Evolutionary conservation across 2,797 vertebrate species (phyloP).

Genomic region (Acanthopagrus latus): DNA sequence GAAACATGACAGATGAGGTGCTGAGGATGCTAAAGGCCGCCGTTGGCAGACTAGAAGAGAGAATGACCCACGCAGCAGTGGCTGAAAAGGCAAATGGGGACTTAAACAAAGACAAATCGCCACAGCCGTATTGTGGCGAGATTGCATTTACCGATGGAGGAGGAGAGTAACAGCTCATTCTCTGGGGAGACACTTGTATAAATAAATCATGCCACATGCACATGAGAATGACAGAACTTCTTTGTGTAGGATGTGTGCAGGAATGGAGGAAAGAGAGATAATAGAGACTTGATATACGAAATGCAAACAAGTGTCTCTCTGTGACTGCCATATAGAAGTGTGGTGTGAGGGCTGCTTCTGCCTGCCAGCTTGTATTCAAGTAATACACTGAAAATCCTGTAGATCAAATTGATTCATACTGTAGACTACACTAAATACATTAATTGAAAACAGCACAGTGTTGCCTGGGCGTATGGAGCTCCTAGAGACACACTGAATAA

Average conservation of each 20-base stretch:
- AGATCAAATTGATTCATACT: conserved; percentile 11
- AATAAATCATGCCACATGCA: conserved; percentile 80
- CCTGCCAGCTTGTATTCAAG: conserved; percentile 9
- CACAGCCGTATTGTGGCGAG: conserved; percentile 72
- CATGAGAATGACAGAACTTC: conserved; percentile 67
- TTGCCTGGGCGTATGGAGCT: not conserved
- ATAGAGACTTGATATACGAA: conserved; percentile 42
- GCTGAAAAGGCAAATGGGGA: conserved; percentile 75
- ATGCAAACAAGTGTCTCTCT: conserved; percentile 50
- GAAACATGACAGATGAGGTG: conserved; percentile 77
- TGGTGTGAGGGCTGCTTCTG: conserved; percentile 31
- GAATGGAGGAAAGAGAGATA: conserved; percentile 40
- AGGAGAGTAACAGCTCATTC: conserved; percentile 80
- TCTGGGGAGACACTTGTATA: conserved; percentile 74
- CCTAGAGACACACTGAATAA: not conserved
- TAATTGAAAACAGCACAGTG: no score
- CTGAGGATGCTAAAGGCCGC: conserved; percentile 70
- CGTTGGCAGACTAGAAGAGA: conserved; percentile 63
- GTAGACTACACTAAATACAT: not conserved
- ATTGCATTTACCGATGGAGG: conserved; percentile 84
- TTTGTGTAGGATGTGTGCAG: conserved; percentile 44
- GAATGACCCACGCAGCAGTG: conserved; percentile 71
- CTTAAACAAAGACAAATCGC: conserved; percentile 87
- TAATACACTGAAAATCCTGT: conserved; percentile 1
- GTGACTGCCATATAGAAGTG: conserved; percentile 2